Base-by-base conservation (phyloP, 64 coral and sea anemone genomes). In the Porites lutea region DNA sequence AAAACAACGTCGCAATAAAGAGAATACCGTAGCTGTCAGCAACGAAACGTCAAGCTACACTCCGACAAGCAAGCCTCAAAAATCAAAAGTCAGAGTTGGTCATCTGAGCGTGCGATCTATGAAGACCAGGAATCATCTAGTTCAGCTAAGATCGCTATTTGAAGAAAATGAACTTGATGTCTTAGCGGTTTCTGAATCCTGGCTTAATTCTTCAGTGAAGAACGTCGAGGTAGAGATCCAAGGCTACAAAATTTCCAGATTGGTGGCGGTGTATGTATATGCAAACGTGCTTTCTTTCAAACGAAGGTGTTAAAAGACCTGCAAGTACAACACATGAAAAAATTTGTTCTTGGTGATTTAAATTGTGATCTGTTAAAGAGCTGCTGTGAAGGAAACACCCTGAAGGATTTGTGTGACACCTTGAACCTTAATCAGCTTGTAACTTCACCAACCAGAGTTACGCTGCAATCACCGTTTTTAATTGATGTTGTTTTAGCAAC, bases 181-280 rank as follows among this genome's bases (percentile, higher is more conserved):
- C 27, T 37, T 37, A 37, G 27, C 63, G 20, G 63, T 66, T 66
- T 66, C 63, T 66, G 64, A 66, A 66, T 66, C 64, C 64, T 66
- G 64, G 64, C 64, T 66, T 66, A 66, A 66, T 66, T 66, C 64
- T 66, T 66, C 3, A 66, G 64, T 66, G 20, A 66, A 66, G 64
- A 66, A 6, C 13, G 64, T 8, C 64, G 64, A 66, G 64, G 64
- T 66, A 66, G 2, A 66, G 64, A 66, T 66, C 20, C 64, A 66
- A 66, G 64, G 64, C 64, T 66, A 66, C 7, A 66, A 66, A 66
- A 66, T 66, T 66, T 66, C 64, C 64, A 66, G 64, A n/a, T 66
- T 66, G 64, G 64, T 66, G 64, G 64, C 15, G 8, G 64, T 66
- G 13, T 66, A 66, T 66, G 64, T 66, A 66, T 66, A 66, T 37